Conservation (phyloP, 1,140 invertebrate genomes). For the Temnothorax curvispinosus region DNA sequence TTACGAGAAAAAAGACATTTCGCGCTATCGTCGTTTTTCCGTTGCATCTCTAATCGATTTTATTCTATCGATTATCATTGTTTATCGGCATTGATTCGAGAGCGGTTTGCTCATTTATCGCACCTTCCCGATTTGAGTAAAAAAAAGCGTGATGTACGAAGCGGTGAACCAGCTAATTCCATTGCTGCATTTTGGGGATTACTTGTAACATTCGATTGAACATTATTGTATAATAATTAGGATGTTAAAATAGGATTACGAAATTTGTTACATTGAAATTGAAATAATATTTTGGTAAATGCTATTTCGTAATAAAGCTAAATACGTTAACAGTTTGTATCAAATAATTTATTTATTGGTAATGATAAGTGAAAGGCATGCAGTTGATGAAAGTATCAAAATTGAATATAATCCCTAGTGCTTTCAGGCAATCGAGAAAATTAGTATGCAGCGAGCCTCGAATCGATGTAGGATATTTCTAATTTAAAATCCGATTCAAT, state of each 20-base stretch:
- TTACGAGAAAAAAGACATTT: background rate
- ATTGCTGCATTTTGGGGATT: background rate
- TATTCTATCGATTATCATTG: constrained; percentile 28
- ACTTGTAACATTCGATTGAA: background rate
- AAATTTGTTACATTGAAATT: background rate
- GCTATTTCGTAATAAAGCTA: background rate
- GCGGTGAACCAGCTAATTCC: background rate
- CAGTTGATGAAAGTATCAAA: background rate
- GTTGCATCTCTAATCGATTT: background rate
- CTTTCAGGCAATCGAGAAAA: constrained; percentile 32
- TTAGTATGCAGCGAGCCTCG: constrained; percentile 29
- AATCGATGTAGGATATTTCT: constrained; percentile 25
- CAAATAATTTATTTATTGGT: background rate
- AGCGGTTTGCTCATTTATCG: constrained; percentile 32
- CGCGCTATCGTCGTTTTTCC: background rate
- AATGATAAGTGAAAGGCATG: background rate
- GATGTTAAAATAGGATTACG: background rate
- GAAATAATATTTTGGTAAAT: constrained; percentile 5
- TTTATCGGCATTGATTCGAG: constrained; percentile 61
- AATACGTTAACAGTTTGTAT: background rate
- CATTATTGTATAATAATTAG: background rate
- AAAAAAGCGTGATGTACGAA: background rate
- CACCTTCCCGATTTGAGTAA: constrained; percentile 45
- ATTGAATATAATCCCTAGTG: background rate
- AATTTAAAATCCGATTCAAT: constrained; percentile 37